A percentile compares a stretch with the other conserved stretches of the same genome.
Conservation (phyloP, 2,888 invertebrate species). For the Halictus quadricinctus region DNA sequence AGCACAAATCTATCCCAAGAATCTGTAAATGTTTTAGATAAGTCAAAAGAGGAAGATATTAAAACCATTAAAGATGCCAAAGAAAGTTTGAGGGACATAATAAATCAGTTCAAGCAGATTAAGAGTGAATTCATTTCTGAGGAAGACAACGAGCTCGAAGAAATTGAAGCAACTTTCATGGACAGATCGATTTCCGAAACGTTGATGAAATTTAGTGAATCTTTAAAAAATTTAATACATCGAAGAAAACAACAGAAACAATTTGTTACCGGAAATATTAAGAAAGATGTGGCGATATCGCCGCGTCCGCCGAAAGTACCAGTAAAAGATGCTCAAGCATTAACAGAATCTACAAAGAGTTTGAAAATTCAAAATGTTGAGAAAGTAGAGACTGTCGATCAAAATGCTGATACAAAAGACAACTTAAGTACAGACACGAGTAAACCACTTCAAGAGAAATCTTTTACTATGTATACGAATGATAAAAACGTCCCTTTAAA, state of each 20-base stretch:
- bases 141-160: constrained; percentile 75
- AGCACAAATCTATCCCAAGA: constrained; percentile 56
- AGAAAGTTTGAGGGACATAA: constrained; percentile 78
- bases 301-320: constrained; percentile 7
- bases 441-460: constrained; percentile 37
- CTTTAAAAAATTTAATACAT: constrained; percentile 76
- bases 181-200: constrained; percentile 78
- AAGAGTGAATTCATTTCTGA: constrained; percentile 77
- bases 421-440: constrained; percentile 22
- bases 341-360: constrained; percentile 17
- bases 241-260: constrained; percentile 74
- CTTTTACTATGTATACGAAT: constrained; percentile 36
- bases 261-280: constrained; percentile 64
- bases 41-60: constrained; percentile 54
- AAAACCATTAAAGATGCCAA: constrained; percentile 72
- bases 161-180: constrained; percentile 75
- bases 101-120: constrained; percentile 78
- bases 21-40: constrained; percentile 58
- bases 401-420: constrained; percentile 26
- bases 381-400: constrained; percentile 11
- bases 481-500: constrained; percentile 40
- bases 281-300: constrained; percentile 58
- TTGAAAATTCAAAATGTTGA: constrained; percentile 22
- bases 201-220: constrained; percentile 77
- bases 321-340: constrained; percentile 5